Evolutionary conservation across 2,888 invertebrate genomes (phyloP).

Genomic region (Xestia c-nigrum): DNA sequence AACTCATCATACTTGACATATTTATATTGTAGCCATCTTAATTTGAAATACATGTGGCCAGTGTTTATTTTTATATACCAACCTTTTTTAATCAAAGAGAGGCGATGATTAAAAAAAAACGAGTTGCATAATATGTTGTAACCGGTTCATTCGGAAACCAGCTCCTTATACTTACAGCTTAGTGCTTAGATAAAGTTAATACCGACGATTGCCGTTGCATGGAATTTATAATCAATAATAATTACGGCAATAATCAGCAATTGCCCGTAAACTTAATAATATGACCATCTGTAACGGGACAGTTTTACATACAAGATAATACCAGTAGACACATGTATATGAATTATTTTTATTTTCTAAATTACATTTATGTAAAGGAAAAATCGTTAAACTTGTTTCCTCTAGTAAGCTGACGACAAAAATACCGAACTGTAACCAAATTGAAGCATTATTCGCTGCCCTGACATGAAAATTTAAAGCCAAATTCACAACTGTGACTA

Average conservation of each 20-base stretch:
- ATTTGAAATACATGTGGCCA: slow-evolving; percentile 2
- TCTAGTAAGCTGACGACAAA: not conserved
- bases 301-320: slow-evolving; percentile 7
- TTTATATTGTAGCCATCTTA: slow-evolving; percentile 17
- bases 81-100: not conserved
- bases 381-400: not conserved
- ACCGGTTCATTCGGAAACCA: slow-evolving; percentile 35
- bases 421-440: not conserved
- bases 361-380: not conserved
- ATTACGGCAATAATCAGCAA: slow-evolving; percentile 47
- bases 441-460: not conserved
- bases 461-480: slow-evolving; percentile 45
- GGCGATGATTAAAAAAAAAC: not conserved
- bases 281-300: slow-evolving; percentile 44
- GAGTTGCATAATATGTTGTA: slow-evolving; percentile 17
- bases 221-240: slow-evolving; percentile 60
- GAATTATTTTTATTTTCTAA: not conserved
- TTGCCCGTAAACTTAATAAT: slow-evolving; percentile 43
- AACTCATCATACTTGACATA: slow-evolving; percentile 30
- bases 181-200: slow-evolving; percentile 27
- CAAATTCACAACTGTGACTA: slow-evolving; percentile 57
- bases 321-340: slow-evolving; percentile 10
- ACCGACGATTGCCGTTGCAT: slow-evolving; percentile 35
- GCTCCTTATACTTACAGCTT: slow-evolving; percentile 8
- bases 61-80: not conserved